Percentiles rank a stretch among this genome's conserved stretches.
These are phyloP conservation scores for Platysteira castanea DNA, from an alignment of 2,113 vertebrate species.

Conservation along the genomic window DNA sequence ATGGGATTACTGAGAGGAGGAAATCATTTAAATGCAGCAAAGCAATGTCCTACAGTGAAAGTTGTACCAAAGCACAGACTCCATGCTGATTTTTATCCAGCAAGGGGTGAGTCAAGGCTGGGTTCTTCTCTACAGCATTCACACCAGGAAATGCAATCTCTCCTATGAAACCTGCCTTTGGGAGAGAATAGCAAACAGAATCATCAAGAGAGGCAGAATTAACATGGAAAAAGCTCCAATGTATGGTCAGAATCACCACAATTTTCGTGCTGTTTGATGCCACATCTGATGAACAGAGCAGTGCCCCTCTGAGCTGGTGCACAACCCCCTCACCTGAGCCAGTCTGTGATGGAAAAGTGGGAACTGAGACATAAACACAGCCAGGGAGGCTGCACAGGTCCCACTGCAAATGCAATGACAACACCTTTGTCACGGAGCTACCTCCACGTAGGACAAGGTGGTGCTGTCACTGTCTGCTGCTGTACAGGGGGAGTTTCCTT, in stretches of 20 bases:
- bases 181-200: background rate
- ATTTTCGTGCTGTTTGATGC: background rate
- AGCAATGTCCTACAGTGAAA: background rate
- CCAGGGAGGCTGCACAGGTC: background rate
- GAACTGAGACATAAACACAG: rapidly evolving
- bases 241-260: background rate
- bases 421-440: background rate
- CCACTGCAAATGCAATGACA: background rate
- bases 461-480: background rate
- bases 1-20: background rate
- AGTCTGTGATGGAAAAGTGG: too few relatives aligned
- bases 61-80: rapidly evolving
- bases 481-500: rapidly evolving
- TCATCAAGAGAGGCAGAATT: background rate
- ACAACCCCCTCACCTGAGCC: background rate
- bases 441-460: rapidly evolving
- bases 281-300: background rate
- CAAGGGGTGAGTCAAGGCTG: background rate
- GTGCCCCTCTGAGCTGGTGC: background rate
- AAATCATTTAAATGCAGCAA: background rate
- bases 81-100: background rate
- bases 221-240: background rate
- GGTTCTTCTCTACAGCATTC: background rate
- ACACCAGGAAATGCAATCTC: background rate
- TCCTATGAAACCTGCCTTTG: background rate